phyloP scores from a whole-genome alignment of 2,888 invertebrate species.

The Tigriopus californicus region DNA sequence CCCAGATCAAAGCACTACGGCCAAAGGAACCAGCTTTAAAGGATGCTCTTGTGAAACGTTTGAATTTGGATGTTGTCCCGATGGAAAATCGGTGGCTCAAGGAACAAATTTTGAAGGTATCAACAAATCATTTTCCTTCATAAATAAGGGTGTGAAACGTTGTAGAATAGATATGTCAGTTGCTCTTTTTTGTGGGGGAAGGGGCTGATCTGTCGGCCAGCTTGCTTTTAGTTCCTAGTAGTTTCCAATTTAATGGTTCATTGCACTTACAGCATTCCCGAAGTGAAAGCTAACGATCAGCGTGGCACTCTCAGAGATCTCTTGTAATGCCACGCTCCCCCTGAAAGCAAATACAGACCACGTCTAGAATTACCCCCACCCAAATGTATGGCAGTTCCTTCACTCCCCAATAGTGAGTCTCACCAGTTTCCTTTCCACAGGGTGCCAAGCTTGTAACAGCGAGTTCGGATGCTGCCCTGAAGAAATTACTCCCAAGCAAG shows the following conservation, averaged over 20 bases:
- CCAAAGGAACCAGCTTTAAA: conserved; percentile 17
- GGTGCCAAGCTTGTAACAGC: conserved; percentile 43
- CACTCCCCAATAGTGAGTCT: too few species aligned
- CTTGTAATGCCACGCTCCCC: too few species aligned
- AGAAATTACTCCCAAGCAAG: conserved; percentile 40
- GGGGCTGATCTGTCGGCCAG: not conserved
- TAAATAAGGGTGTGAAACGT: too few species aligned
- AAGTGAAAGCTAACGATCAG: too few species aligned
- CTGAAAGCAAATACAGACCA: not conserved
- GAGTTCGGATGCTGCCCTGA: conserved; percentile 82
- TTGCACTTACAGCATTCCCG: too few species aligned
- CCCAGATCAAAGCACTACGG: conserved; percentile 17
- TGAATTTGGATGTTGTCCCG: conserved; percentile 77
- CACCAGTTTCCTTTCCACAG: not conserved
- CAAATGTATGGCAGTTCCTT: too few species aligned
- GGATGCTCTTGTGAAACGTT: conserved; percentile 47
- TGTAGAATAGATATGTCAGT: too few species aligned
- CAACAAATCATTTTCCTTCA: too few species aligned
- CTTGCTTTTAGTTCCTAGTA: too few species aligned
- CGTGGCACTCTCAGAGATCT: too few species aligned
- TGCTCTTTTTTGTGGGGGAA: too few species aligned
- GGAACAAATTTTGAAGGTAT: conserved; percentile 18
- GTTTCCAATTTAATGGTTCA: too few species aligned
- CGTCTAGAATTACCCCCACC: conserved; percentile 17
- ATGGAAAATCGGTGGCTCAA: conserved; percentile 37